phyloP scores from a whole-genome alignment of 2,888 invertebrate genomes.

The Pammene aurita region DNA sequence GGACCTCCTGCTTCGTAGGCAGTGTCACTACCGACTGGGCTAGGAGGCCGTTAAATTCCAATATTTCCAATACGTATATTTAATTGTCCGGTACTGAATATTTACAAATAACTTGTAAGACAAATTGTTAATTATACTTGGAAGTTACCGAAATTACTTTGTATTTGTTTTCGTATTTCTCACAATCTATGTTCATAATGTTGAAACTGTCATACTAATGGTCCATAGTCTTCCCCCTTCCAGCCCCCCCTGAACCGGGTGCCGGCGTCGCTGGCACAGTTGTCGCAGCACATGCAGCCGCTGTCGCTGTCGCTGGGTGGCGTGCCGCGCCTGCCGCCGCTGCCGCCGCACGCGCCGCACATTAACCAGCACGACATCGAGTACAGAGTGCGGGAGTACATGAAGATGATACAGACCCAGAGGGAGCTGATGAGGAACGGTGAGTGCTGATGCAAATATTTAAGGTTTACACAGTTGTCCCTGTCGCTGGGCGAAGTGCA shows the following conservation, averaged over 20 bases:
- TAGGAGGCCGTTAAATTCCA: too few species aligned
- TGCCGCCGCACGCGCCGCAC: slow-evolving; percentile 81
- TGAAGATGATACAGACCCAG: slow-evolving; percentile 86
- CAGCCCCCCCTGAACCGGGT: slow-evolving; percentile 83
- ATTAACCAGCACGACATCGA: slow-evolving; percentile 88
- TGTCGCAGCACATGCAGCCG: slow-evolving; percentile 88
- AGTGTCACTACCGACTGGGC: too few species aligned
- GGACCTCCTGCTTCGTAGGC: too few species aligned
- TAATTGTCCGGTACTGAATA: too few species aligned
- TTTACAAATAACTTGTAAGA: too few species aligned
- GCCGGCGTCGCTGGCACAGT: slow-evolving; percentile 81
- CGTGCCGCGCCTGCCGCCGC: slow-evolving; percentile 83
- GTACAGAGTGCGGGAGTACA: slow-evolving; percentile 90
- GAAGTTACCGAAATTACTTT: too few species aligned
- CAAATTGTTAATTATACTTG: too few species aligned
- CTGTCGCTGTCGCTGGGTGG: slow-evolving; percentile 87
- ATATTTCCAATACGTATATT: too few species aligned
- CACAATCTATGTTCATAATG: too few species aligned
- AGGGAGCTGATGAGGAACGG: slow-evolving; percentile 73
- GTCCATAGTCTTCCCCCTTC: slow-evolving; percentile 43
- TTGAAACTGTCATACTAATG: slow-evolving; percentile 22
- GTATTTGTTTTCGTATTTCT: too few species aligned
- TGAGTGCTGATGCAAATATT: slow-evolving; percentile 47
- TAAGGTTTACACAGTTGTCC: background rate
- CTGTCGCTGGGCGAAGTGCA: background rate